Base-by-base conservation (phyloP, 2,113 vertebrate genomes). In the Crocuta crocuta region DNA sequence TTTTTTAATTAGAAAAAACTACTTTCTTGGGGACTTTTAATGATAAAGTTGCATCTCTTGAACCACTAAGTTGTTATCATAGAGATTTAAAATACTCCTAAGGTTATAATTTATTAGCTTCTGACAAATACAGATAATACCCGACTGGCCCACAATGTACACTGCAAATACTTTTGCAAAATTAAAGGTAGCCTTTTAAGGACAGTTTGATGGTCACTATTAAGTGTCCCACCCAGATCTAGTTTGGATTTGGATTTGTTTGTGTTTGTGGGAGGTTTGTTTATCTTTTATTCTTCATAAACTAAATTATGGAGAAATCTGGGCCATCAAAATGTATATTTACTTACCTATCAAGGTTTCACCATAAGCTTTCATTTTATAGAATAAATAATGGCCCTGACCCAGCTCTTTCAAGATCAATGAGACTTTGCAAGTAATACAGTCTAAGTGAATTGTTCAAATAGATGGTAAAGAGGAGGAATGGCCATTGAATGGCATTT, bases 161-260 rank as follows among this genome's bases (percentile, higher is more conserved):
- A 97, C 7, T 84, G 91, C 91, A 98, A 98, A 98, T 98, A 97
- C 97, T 98, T 98, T 98, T 95, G 95, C 88, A 98, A 96, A 96
- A 98, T 96, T 81, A 95, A 97, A 79, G 96, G 97, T 21, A 86
- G 86, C 65, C 58, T 96, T 89, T 82, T 78, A 76, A 76, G 83
- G 97, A 98, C 96, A 97, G 17, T 85, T 89, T 94, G 93, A 13
- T 98, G 43, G 71, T 96, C 95, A 35, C 97, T 92, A 11, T 85
- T 91, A 94, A 98, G 95, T 93, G 83, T 98, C 88, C 89, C 87
- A 96, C 73, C 94, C 97, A 96, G 97, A 97, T 98, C 98, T 98
- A 94, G 95, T 96, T 98, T 99, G 98, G 94, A 98, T 88, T 94
- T 58, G 7, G 61, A 74, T 48, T 83, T 45, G 26, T 50, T 93